These are phyloP conservation scores for Megaceryle torquata DNA, from an alignment of 2,113 vertebrate genomes.

Conservation along the genomic window DNA sequence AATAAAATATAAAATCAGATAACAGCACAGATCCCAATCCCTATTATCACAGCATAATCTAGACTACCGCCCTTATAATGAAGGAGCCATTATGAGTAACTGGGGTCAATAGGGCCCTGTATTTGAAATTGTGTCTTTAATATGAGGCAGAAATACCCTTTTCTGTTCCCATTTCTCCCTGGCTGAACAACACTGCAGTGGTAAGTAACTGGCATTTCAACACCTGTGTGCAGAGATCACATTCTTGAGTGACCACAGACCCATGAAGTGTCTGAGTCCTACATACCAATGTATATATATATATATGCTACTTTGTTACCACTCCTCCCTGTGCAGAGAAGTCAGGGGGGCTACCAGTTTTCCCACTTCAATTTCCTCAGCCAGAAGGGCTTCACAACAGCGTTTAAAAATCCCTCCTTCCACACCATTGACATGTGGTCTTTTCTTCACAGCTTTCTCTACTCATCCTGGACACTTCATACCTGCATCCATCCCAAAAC, in stretches of 20 bases:
- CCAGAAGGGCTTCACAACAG: not conserved
- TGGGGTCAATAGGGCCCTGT: not conserved
- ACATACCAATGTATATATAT: accelerated
- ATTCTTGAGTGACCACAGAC: not conserved
- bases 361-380: not conserved
- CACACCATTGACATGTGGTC: accelerated
- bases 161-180: not conserved
- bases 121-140: not conserved
- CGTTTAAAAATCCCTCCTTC: not conserved
- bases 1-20: not conserved
- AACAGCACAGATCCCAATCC: not conserved
- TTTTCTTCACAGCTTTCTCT: not conserved
- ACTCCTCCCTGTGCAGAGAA: not conserved
- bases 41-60: not conserved
- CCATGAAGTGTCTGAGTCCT: not conserved
- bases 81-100: not conserved
- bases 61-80: not conserved
- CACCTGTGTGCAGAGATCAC: not conserved
- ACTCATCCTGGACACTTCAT: not conserved
- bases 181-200: not conserved
- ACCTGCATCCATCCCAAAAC: not conserved
- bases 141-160: not conserved
- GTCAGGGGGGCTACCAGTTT: not conserved
- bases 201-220: not conserved
- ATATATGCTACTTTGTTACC: not conserved